These are phyloP conservation scores for Phenganax marumi DNA, from an alignment of 92 coral and sea anemone genomes.

Conservation along the genomic window DNA sequence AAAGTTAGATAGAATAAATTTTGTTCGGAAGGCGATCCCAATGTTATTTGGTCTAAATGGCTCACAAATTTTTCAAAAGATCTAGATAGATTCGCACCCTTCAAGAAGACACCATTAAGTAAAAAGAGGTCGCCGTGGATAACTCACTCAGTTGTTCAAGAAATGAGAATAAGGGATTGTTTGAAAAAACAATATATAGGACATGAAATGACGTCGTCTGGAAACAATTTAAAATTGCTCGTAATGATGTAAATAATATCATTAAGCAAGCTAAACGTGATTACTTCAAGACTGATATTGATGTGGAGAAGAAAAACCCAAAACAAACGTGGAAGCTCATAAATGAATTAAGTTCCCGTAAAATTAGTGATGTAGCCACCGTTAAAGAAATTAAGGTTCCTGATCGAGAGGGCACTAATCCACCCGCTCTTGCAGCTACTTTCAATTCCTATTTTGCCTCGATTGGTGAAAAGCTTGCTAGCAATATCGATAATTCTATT, in stretches of 20 bases:
- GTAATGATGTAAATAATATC: constrained; percentile 17
- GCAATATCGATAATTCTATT: too few species aligned
- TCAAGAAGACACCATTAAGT: constrained; percentile 7
- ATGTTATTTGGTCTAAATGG: not conserved
- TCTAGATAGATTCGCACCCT: not conserved
- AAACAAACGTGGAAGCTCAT: constrained; percentile 24
- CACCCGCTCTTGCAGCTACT: too few species aligned
- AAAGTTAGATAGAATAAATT: not conserved
- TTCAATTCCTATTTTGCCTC: too few species aligned
- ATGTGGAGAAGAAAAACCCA: constrained; percentile 8
- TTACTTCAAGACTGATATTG: not conserved
- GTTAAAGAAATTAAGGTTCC: too few species aligned
- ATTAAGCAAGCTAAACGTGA: constrained; percentile 8
- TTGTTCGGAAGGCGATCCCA: not conserved
- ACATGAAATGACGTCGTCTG: not conserved
- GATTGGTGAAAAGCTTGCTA: too few species aligned
- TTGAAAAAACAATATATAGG: constrained; percentile 8
- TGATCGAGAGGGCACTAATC: too few species aligned
- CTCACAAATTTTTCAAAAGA: not conserved
- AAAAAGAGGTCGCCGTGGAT: constrained; percentile 17
- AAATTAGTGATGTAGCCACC: too few species aligned
- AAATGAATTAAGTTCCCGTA: too few species aligned
- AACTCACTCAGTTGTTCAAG: constrained; percentile 7
- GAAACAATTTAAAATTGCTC: constrained; percentile 13
- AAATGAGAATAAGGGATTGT: constrained; percentile 11